Evolutionary conservation across 2,113 vertebrate species (phyloP), one percentile per base, ranked within the genome.

Genomic region (Sylvilagus bachmani): DNA sequence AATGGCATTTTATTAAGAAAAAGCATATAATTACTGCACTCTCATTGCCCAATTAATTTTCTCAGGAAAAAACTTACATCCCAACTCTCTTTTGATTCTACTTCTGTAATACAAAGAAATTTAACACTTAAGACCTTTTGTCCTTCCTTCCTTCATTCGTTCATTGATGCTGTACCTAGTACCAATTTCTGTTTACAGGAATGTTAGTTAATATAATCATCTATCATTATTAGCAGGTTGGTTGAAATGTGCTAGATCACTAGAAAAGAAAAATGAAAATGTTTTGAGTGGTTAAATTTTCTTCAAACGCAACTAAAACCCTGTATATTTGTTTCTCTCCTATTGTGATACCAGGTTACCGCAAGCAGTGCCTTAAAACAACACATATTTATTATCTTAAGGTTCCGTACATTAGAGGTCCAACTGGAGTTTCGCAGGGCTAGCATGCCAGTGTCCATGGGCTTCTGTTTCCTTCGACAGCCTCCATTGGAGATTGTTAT

Each of bases 31-130:
- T 96, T 88, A 86, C 84, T 95, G 49, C 75, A 77, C 96, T 95
- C 86, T 92, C 77, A 62, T 88, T 83, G 78, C 70, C 97, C 90
- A 94, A 91, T 97, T 95, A 86, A 69, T 97, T 97, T 97, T 97
- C 97, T 91, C 81, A 49, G 94, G 90, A 83, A 82, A 89, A 97
- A 92, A 81, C 64, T 49, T 95, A 36, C 10, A 86, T 87, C 73
- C 84, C 86, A 79, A 90, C 86, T 96, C 86, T 96, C 94, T 89
- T 89, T 95, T 85, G 44, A 84, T 92, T 95, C 89, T 85, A 62
- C 67, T 96, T 95, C 79, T 90, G 86, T 91, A 90, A 93, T n/a
- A 84, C 95, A 86, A 94, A 96, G 71, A 89, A 83, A 86, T 91
- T 89, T 90, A 93, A 79, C 49, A 85, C 94, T 69, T 74, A 49